Base-by-base conservation (phyloP, 2,888 invertebrate species). In the Patella caerulea region DNA sequence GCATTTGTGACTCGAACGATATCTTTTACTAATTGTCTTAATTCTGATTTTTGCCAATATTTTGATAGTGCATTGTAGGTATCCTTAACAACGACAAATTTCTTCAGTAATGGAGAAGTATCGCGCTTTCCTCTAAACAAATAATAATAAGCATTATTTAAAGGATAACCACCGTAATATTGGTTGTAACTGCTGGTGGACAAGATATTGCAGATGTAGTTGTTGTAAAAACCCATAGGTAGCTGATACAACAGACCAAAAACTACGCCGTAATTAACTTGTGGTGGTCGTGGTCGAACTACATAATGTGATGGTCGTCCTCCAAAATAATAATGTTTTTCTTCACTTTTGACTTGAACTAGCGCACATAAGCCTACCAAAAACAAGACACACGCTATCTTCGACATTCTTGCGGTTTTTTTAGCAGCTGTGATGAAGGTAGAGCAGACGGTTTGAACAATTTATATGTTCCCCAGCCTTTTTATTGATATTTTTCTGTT, bases 401-500 rank as follows among this genome's bases (percentile, higher is more conserved):
- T 45, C 45, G 45, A 45, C 45, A 45, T 45, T 45, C 45, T 45
- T 45, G 45, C 45, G 0, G 0, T 2, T 45, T 45, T 45, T 45
- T 45, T 45, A 45, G 45, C 9, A 9, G 7, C 7, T 1, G 45
- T 45, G 45, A 9, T 45, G 45, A 45, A 45, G 45, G 45, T 7
- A 45, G 9, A 45, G 45, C 45, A 45, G 45, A 45, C 45, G 9
- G 9, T 45, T 45, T 45, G 24, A 19, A 65, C 24, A 65, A 24
- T 14, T 24, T 19, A 24, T 15, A 19, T 24, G 65, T 65, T 65
- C 24, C 65, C 19, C 65, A 19, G 24, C 19, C 65, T 14, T 65
- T 65, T 24, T 65, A 65, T 65, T 65, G 65, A 19, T 65, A 11
- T 19, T 65, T 65, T 65, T 65, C 45, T 65, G 24, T 65, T 65